Evolutionary conservation across 2,888 invertebrate species (phyloP), one percentile per base, ranked within the genome.

Genomic region (Chironomus tentans): DNA sequence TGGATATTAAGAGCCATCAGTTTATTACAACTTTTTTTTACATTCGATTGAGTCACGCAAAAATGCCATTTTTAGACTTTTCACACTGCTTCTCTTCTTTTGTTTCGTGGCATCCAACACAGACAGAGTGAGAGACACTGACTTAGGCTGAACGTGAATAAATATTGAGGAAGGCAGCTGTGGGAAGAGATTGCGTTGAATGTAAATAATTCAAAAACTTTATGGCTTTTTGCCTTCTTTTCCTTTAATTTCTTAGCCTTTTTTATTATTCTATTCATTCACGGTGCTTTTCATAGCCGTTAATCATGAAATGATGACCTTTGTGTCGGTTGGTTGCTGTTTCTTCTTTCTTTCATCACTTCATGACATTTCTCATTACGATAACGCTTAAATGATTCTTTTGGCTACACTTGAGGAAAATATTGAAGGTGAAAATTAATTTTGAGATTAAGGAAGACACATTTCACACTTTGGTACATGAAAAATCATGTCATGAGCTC

Each of bases 31-130:
- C 50, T 18, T 18, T 13, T 62, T 61, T 65, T 72, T 72, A 62
- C 38, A 38, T 72, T 38, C 62, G 61, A 72, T 62, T 61, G 72
- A 72, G 62, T 61, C 72, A 72, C 72, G 72, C 72, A 72, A 61
- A 24, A 61, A 61, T 72, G 50, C 62, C 62, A 72, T 61, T 61
- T 61, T 72, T 56, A 24, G 50, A 47, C 61, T 18, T 18, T 65
- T 65, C 22, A 65, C 12, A 65, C 13, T 65, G 18, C 13, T 7
- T 2, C 6, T 24, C 22, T 65, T 65, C 56, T 18, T 56, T 56
- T 18, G 18, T 56, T 56, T 56, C 56, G 18, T 7, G 10, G 38
- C 10, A 38, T 10, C n/a, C n/a, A n/a, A n/a, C n/a, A n/a, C n/a
- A 56, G 18, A 18, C 70, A 70, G 13, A 18, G 12, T 50, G 18